Evolutionary conservation across 2,888 invertebrate species (phyloP).

Genomic region (Melieria omissa): DNA sequence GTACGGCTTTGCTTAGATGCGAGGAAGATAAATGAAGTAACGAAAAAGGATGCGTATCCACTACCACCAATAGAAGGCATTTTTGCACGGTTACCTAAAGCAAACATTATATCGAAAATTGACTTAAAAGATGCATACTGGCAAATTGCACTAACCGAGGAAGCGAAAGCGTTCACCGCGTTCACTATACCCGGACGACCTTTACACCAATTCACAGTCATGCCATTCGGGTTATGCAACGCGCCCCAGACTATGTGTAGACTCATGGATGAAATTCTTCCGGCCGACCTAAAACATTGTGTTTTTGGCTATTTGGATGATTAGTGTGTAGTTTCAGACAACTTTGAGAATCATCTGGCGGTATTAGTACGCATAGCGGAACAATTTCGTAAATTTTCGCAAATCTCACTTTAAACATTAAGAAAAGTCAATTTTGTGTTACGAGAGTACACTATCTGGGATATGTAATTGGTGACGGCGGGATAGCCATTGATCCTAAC

Average conservation of each 20-base stretch:
- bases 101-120: conserved; percentile 32
- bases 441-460: conserved; percentile 37
- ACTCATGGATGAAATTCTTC: conserved; percentile 10
- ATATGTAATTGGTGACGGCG: conserved; percentile 38
- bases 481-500: conserved; percentile 33
- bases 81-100: conserved; percentile 14
- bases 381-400: conserved; percentile 31
- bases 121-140: conserved; percentile 39
- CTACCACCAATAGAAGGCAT: no score
- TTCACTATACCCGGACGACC: conserved; percentile 1
- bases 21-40: no score
- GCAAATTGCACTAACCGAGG: conserved; percentile 36
- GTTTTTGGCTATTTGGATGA: conserved; percentile 42
- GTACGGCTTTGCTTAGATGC: no score
- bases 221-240: not conserved
- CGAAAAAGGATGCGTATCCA: no score
- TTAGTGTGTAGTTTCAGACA: conserved; percentile 32
- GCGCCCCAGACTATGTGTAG: conserved; percentile 10
- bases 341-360: conserved; percentile 26
- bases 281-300: conserved; percentile 21
- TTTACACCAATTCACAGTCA: not conserved
- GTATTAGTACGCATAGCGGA: conserved; percentile 23
- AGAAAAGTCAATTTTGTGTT: conserved; percentile 42
- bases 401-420: conserved; percentile 38
- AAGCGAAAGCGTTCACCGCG: conserved; percentile 21